Base-by-base conservation (phyloP, 2,113 vertebrate species). In the Ariopsis seemanni region DNA sequence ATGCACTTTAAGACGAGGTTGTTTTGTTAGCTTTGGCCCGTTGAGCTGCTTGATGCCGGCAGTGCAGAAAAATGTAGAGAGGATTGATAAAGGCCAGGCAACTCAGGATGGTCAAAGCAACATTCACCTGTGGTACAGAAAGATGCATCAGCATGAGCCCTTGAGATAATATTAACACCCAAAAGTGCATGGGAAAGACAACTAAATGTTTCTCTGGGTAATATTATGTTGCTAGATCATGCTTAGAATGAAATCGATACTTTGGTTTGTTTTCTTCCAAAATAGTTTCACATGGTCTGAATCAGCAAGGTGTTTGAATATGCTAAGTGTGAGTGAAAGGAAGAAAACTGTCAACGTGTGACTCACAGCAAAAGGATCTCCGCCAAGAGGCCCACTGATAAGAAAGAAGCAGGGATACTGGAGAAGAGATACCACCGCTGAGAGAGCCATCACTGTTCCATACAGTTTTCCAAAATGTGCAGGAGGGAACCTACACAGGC, bases 391-490 rank as follows among this genome's bases (percentile, higher is more conserved):
- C 0, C 93, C 95, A 2, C 93, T 96, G 89, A 98, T 95, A 85
- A 98, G 93, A 1, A 93, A 72, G 0, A 98, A 95, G 71, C 94
- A 95, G 79, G 97, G 96, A 88, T 98, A 99, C 92, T 98, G 97
- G 42, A 98, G 91, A 82, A 97, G 71, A 0, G 96, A 95, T 74
- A 98, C 92, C 22, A 97, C 53, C 0, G 97, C 97, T 0, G 97
- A 97, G 89, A 98, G 91, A 1, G 96, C 93, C 97, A 98, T 96
- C 88, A 95, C 72, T 82, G 96, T 86, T 67, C 98, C 97, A 0
- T 94, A 98, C 34, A 99, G 93, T 93, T 99, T 98, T 87, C 98
- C 97, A 1, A 98, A 99, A 90, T 98, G 97, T 86, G 94, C 92
- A 0, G 91, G 72, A 0, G 97, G 98, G 84, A 98, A 98, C 17